These are phyloP conservation scores for Syrrhaptes paradoxus DNA, from an alignment of 2,113 vertebrate genomes.

Conservation along the genomic window DNA sequence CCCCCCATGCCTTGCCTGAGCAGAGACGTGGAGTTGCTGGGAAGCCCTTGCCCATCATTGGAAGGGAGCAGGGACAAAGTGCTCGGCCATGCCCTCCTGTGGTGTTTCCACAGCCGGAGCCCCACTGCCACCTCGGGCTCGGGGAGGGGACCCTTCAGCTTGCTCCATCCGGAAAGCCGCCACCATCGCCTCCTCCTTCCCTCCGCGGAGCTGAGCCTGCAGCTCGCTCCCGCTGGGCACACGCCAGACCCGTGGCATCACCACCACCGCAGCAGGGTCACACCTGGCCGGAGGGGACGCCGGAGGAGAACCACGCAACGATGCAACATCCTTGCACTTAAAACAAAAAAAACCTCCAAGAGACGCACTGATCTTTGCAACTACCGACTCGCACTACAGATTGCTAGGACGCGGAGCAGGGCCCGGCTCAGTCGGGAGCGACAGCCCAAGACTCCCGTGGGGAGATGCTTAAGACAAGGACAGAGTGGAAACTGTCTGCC, in stretches of 20 bases:
- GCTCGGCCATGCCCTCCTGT: rapidly evolving
- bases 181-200: background rate
- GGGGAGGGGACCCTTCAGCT: background rate
- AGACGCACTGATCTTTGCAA: slow-evolving; percentile 64
- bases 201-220: background rate
- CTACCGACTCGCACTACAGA: slow-evolving; percentile 45
- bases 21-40: background rate
- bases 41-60: background rate
- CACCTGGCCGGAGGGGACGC: background rate
- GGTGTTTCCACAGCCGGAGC: background rate
- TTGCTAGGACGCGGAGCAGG: background rate
- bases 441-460: background rate
- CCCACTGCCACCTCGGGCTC: background rate
- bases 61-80: background rate
- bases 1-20: background rate
- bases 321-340: slow-evolving; percentile 70
- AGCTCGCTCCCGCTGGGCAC: background rate
- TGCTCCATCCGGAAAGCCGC: background rate
- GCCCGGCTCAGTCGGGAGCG: background rate
- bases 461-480: background rate
- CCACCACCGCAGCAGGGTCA: background rate
- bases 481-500: background rate
- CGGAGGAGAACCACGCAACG: background rate
- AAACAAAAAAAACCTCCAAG: background rate
- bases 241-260: rapidly evolving